Base-by-base conservation (phyloP, 2,113 vertebrate genomes). In the Carettochelys insculpta region DNA sequence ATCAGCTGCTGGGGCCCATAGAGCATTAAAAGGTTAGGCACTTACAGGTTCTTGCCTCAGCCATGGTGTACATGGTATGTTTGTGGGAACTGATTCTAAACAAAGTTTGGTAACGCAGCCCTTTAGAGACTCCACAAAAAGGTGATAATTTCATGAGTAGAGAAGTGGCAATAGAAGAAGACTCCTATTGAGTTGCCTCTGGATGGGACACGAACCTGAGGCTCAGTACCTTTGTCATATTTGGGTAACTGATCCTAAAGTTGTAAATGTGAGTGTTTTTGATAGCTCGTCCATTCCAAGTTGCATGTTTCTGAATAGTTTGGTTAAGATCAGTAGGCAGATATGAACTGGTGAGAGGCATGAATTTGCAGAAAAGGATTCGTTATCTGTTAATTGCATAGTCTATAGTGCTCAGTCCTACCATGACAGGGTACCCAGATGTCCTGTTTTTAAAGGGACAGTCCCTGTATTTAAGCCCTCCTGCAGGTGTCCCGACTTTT, bases 221-320 rank as follows among this genome's bases (percentile, higher is more conserved):
- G 29, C 86, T 91, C n/a, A 56, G 11, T 95, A 52, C 80, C 88
- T 93, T 84, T 88, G 89, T 87, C 47, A 77, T 31, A 82, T 19
- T 0, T 1, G 43, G 47, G 73, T 56, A 81, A 91, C 80, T 91
- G 8, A 86, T 95, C 87, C 80, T 53, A 6, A 54, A 80, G 34
- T 73, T 93, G 38, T 11, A 81, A 83, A 50, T 53, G 20, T 80
- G 83, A 78, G 31, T 31, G 86, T 79, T 34, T 79, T 89, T 77
- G 16, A 11, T 1, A 0, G 2, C 89, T 86, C 88, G 48, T 87
- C 87, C 91, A 48, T 90, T 90, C 47, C 25, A 73, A 88, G 24
- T 24, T 88, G 29, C 52, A 53, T 13, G 11, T 11, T 43, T 93
- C 86, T 87, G 34, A 16, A 86, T 3, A 5, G 25, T 81, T 38